Evolutionary conservation across 2,888 invertebrate genomes (phyloP).

Genomic region (Apocheima hispidaria): DNA sequence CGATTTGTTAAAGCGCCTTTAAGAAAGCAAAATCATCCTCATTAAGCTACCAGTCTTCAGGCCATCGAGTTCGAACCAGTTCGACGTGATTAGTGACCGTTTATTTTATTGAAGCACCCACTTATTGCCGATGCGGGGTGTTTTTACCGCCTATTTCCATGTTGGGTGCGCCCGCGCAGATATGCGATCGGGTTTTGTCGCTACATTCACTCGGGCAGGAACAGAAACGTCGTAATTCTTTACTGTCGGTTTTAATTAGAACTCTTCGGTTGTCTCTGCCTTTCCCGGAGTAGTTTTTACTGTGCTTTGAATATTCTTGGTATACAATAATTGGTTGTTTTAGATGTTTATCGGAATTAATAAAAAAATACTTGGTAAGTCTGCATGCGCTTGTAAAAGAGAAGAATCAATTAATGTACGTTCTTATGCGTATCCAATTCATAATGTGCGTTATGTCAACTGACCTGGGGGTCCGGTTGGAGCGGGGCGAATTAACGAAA

Average conservation of each 20-base stretch:
- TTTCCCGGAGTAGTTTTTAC: constrained; percentile 37
- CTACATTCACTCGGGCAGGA: constrained; percentile 53
- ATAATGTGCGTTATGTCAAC: too few species aligned
- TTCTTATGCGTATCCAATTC: background rate
- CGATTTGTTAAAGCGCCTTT: too few species aligned
- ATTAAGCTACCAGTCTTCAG: constrained; percentile 18
- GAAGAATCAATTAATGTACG: background rate
- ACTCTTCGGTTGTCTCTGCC: constrained; percentile 53
- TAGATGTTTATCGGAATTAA: constrained; percentile 12
- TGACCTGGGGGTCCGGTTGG: too few species aligned
- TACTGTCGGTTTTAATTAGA: constrained; percentile 65
- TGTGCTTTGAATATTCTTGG: constrained; percentile 21
- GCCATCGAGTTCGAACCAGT: constrained; percentile 19
- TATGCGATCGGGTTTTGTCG: constrained; percentile 57
- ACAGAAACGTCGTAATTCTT: constrained; percentile 58
- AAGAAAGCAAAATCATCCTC: constrained; percentile 13
- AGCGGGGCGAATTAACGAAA: too few species aligned
- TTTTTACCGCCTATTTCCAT: constrained; percentile 64
- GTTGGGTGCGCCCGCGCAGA: constrained; percentile 57
- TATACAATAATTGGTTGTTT: constrained; percentile 28
- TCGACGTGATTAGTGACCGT: constrained; percentile 64
- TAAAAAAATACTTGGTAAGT: background rate
- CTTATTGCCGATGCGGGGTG: constrained; percentile 61
- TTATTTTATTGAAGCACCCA: constrained; percentile 76
- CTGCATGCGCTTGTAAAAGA: background rate